Percentiles rank a stretch among this genome's conserved stretches.
These are phyloP conservation scores for Calephelis virginiensis DNA, from an alignment of 1,140 invertebrate genomes.

Conservation along the genomic window DNA sequence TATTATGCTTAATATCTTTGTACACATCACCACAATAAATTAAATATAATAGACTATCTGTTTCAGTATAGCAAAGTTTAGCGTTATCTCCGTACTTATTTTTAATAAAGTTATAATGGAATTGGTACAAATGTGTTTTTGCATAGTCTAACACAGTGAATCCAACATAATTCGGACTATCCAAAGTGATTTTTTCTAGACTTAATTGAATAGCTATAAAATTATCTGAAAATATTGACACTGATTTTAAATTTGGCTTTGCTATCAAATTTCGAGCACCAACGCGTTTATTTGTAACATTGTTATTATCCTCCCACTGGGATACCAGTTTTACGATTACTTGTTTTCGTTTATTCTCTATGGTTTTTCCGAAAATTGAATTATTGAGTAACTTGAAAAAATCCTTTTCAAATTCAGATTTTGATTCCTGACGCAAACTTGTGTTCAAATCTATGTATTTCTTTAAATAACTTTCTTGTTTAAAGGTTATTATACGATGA, in stretches of 20 bases:
- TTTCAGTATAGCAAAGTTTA: constrained; percentile 51
- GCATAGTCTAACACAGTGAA: constrained; percentile 57
- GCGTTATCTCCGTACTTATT: constrained; percentile 25
- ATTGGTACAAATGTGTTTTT: constrained; percentile 43
- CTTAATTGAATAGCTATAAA: constrained; percentile 52
- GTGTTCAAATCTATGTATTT: constrained; percentile 74
- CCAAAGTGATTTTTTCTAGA: constrained; percentile 41
- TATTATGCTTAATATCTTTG: constrained; percentile 49
- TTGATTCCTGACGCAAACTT: constrained; percentile 47
- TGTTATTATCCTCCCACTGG: constrained; percentile 40
- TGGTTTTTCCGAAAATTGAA: constrained; percentile 72
- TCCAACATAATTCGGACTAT: constrained; percentile 67
- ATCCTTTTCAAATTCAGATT: constrained; percentile 73
- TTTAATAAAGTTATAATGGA: constrained; percentile 50
- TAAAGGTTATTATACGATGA: constrained; percentile 75
- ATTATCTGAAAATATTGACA: constrained; percentile 50
- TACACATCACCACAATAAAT: constrained; percentile 64
- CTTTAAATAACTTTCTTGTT: constrained; percentile 74
- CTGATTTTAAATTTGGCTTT: constrained; percentile 60
- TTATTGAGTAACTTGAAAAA: constrained; percentile 77
- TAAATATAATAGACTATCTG: constrained; percentile 61
- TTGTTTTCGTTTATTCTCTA: constrained; percentile 73
- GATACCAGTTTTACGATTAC: constrained; percentile 59
- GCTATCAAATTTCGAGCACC: constrained; percentile 51
- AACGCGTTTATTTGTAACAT: constrained; percentile 31